A percentile compares a stretch with the other conserved stretches of the same genome.
phyloP scores from a whole-genome alignment of 2,888 invertebrate genomes.

The Resseliella maxima region DNA sequence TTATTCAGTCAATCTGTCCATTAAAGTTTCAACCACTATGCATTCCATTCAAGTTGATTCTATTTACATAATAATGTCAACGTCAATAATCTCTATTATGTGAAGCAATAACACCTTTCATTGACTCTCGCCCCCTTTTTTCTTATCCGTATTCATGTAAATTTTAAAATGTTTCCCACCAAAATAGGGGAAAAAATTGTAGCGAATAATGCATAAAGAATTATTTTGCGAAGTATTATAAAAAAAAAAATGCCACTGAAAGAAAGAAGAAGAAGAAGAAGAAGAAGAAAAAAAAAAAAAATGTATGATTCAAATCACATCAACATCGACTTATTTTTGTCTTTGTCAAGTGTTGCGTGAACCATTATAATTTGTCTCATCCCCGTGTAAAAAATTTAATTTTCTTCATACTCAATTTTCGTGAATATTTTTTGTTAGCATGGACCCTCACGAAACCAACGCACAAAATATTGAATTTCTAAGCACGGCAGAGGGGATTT shows the following conservation, averaged over 20 bases:
- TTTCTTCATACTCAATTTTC: no score
- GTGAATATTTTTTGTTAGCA: no score
- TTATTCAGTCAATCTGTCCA: conserved; percentile 43
- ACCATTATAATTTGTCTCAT: conserved; percentile 28
- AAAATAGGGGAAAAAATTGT: neutral
- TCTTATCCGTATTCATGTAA: neutral
- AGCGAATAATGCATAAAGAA: neutral
- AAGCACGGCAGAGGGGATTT: no score
- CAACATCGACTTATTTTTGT: conserved; percentile 27
- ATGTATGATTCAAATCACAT: conserved; percentile 15
- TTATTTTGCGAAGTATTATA: no score
- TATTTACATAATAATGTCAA: conserved; percentile 44
- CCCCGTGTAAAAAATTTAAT: conserved; percentile 16
- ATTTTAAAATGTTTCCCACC: neutral
- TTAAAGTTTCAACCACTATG: conserved; percentile 31
- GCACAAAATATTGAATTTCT: no score
- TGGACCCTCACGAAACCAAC: no score
- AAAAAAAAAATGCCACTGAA: no score
- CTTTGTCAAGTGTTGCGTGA: conserved; percentile 33
- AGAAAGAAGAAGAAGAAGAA: no score
- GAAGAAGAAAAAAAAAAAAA: neutral
- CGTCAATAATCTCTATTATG: neutral
- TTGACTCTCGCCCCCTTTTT: neutral
- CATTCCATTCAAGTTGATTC: neutral
- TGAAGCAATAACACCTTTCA: conserved; percentile 6